Base-by-base conservation (phyloP, 2,113 vertebrate species). In the Dicerorhinus sumatrensis region DNA sequence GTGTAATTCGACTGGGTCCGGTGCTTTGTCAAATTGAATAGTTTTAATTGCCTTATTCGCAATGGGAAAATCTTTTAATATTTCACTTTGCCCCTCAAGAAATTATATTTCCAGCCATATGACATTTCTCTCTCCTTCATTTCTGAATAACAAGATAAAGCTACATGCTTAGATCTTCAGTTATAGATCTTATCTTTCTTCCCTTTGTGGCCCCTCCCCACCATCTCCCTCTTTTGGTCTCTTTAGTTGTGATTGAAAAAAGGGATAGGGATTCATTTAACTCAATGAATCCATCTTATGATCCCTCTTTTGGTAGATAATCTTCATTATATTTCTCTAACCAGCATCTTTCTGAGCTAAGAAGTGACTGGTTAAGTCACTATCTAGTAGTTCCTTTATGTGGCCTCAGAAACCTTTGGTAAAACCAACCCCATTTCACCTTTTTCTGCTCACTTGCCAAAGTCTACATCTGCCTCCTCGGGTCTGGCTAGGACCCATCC, bases 41-140 rank as follows among this genome's bases (percentile, higher is more conserved):
- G 93, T 97, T 97, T 97, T 98, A 98, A 98, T 98, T 97, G 96
- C 96, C 93, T 98, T 97, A 97, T 98, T 98, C 98, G 94, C 97
- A 96, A 96, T 97, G 97, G 96, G 95, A 98, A 95, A 97, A 92
- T 96, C 89, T 94, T 97, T 97, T 96, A 97, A 97, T 95, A 97
- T 96, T 98, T 98, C 58, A 88, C 82, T 88, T 96, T 94, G 27
- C 60, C 89, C 94, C 97, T 98, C 75, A 96, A 97, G 96, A 97
- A 96, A 97, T 96, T 72, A 67, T n/a, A 88, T 75, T 91, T 85
- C 67, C 54, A 96, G 70, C 6, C 63, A 31, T 48, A 48, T 90
- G 96, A 96, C 82, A 96, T 92, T 95, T 89, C 54, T 87, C 70
- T 96, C 86, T 85, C 89, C 67, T 97, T 97, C 91, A 94, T 88